Conservation (phyloP, 23 tunicate species). For the Diplosoma virens region DNA sequence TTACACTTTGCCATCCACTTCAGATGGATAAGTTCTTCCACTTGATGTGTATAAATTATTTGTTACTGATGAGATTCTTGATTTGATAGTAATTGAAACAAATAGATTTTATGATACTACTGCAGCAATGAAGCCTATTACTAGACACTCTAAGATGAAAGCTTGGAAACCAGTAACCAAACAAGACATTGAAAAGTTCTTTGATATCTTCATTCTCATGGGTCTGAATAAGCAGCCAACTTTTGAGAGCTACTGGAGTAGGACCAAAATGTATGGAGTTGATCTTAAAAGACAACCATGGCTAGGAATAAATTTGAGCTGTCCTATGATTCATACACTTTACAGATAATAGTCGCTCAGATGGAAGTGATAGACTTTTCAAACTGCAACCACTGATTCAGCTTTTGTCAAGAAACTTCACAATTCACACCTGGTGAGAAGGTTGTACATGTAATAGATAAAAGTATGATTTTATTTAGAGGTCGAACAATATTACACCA, state of each 20-base stretch:
- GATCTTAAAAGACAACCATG: background rate
- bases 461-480: background rate
- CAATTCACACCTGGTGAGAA: background rate
- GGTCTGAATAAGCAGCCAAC: background rate
- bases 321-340: background rate
- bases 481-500: background rate
- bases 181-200: background rate
- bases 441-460: background rate
- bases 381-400: background rate
- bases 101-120: background rate
- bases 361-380: background rate
- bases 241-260: background rate
- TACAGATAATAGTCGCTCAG: background rate
- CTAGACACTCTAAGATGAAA: background rate
- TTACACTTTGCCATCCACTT: background rate
- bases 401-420: background rate
- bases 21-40: background rate
- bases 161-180: background rate
- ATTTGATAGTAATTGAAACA: background rate
- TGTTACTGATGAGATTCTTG: background rate
- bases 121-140: background rate
- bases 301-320: background rate
- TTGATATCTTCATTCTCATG: background rate
- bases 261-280: background rate
- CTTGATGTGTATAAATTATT: background rate